Percentiles rank a stretch among this genome's conserved stretches.
phyloP scores from a whole-genome alignment of 2,797 vertebrate genomes.

The Esox masquinongy region DNA sequence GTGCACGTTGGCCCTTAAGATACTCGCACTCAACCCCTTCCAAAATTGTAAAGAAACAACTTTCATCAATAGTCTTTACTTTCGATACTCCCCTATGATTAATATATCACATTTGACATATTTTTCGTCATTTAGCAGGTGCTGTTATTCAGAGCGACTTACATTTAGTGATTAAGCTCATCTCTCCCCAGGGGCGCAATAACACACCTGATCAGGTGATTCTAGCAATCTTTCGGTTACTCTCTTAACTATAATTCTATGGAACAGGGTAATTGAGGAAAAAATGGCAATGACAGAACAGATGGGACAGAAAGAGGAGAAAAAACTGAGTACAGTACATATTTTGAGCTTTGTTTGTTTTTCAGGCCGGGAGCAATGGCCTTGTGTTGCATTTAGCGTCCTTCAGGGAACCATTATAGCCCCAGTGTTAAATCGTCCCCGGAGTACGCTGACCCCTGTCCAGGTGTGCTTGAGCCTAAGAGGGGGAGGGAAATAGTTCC shows the following conservation, averaged over 20 bases:
- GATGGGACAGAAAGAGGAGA: background rate
- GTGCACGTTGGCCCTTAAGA: conserved; percentile 34
- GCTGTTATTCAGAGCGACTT: no score
- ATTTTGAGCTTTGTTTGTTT: conserved; percentile 21
- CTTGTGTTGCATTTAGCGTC: conserved; percentile 74
- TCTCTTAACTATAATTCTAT: background rate
- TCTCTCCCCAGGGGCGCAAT: no score
- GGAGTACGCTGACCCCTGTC: conserved; percentile 32
- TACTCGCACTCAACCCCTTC: background rate
- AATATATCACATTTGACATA: background rate
- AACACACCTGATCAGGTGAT: no score
- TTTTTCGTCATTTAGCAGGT: no score
- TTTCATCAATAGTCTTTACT: background rate
- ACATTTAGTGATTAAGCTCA: no score
- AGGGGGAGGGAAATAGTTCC: background rate
- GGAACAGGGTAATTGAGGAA: conserved; percentile 42
- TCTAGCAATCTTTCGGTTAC: no score
- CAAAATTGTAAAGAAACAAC: background rate
- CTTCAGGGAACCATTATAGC: conserved; percentile 73
- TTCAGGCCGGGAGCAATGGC: conserved; percentile 24
- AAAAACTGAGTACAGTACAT: background rate
- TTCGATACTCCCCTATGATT: background rate
- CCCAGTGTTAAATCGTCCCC: conserved; percentile 68
- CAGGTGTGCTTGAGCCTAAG: conserved; percentile 27
- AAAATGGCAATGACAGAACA: conserved; percentile 22